Evolutionary conservation across 2,113 vertebrate genomes (phyloP).

Genomic region (Leucopsar rothschildi): DNA sequence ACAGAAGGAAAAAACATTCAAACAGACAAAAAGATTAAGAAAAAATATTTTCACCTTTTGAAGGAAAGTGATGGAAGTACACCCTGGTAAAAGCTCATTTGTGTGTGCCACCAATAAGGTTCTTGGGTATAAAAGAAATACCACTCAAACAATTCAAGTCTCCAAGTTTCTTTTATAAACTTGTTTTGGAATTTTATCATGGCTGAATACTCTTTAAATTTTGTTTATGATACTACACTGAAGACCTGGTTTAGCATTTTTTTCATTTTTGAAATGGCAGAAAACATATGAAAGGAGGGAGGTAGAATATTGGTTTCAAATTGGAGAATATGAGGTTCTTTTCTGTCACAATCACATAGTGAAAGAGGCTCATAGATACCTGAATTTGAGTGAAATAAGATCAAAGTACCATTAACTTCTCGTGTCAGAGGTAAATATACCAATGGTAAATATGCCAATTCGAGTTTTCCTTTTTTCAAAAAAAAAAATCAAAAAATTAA

Average conservation of each 20-base stretch:
- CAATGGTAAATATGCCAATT: neutral
- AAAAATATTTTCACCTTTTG: neutral
- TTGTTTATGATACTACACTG: neutral
- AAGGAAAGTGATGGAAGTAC: neutral
- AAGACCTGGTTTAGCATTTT: neutral
- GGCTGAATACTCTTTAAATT: neutral
- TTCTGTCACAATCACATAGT: neutral
- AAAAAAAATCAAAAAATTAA: neutral
- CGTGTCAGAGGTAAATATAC: neutral
- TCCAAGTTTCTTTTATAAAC: neutral
- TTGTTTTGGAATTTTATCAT: neutral
- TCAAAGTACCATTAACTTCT: neutral
- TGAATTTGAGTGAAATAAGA: neutral
- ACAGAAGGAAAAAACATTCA: neutral
- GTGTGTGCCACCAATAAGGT: neutral
- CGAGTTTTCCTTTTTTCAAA: neutral
- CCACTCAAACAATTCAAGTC: neutral
- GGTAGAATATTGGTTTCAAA: neutral
- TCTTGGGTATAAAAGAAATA: neutral
- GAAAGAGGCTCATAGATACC: neutral
- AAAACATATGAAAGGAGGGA: neutral
- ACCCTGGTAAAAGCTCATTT: neutral
- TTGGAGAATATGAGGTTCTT: accelerated
- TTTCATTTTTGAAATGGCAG: neutral
- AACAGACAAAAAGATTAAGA: neutral